phyloP scores from a whole-genome alignment of 1,140 invertebrate genomes.

The Helicorthomorpha holstii region DNA sequence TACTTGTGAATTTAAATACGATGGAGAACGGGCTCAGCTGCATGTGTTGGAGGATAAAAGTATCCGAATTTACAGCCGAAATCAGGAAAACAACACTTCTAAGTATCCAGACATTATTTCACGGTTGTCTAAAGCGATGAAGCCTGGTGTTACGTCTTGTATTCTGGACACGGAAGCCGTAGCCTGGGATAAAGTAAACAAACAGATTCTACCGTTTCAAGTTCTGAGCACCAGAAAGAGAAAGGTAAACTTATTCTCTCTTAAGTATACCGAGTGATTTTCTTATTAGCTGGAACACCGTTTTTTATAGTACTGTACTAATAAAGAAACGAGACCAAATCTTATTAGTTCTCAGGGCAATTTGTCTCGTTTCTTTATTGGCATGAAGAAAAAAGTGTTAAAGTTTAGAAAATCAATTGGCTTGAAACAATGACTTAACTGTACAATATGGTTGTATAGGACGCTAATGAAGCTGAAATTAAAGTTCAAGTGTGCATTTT shows the following conservation, averaged over 20 bases:
- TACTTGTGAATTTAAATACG: slow-evolving; percentile 99
- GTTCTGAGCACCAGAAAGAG: slow-evolving; percentile 86
- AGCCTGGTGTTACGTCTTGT: slow-evolving; percentile 52
- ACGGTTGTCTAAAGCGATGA: slow-evolving; percentile 38
- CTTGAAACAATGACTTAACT: slow-evolving; percentile 72
- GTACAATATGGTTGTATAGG: slow-evolving; percentile 95
- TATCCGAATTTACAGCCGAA: slow-evolving; percentile 79
- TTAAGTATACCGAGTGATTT: too few relatives aligned
- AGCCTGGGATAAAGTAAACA: slow-evolving; percentile 78
- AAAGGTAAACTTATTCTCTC: slow-evolving; percentile 55
- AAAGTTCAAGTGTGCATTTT: slow-evolving; percentile 96
- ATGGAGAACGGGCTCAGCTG: slow-evolving; percentile 90
- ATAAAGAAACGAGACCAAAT: too few relatives aligned
- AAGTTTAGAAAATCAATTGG: slow-evolving; percentile 41
- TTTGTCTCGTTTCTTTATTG: too few relatives aligned
- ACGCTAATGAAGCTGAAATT: slow-evolving; percentile 72
- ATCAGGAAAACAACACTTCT: slow-evolving; percentile 93
- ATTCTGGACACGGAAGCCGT: slow-evolving; percentile 95
- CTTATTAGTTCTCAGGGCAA: too few relatives aligned
- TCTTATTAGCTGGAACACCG: too few relatives aligned
- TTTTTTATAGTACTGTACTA: background rate
- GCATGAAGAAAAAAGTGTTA: too few relatives aligned
- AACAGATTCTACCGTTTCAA: slow-evolving; percentile 94
- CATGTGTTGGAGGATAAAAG: slow-evolving; percentile 49
- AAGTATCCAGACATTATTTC: slow-evolving; percentile 95